Evolutionary conservation across 2,797 vertebrate species (phyloP), one percentile per base, ranked within the genome.

Genomic region (Ptychadena robeensis): DNA sequence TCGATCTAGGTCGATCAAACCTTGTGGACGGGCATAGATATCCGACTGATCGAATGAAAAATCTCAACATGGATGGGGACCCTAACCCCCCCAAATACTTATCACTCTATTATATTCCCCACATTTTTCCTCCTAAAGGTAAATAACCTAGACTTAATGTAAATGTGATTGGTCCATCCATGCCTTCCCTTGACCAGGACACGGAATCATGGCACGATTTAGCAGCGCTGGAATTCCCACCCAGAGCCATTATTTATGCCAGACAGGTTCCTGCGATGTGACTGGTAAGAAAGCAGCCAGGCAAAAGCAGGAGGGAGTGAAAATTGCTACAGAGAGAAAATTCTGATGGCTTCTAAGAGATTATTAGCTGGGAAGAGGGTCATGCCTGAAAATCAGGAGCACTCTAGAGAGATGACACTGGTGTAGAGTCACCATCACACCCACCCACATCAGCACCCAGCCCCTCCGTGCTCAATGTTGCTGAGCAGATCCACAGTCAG

Each of bases 291-390:
- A 83, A 73, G 73, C 75, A 79, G 82, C 66, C n/a, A 57, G 31
- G 70, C 28, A 40, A 28, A 22, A 64, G 11, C n/a, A 53, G n/a
- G n/a, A n/a, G n/a, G n/a, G n/a, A n/a, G 5, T 9, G 57, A 59
- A n/a, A 22, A 53, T 72, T 53, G 28, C 28, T 30, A 72, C 4
- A 32, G 70, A n/a, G 44, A 27, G 34, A 25, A 79, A 35, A 80
- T 70, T 70, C 71, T 73, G 82, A 74, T 84, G 71, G 71, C 77
- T 69, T 71, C 77, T 75, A 11, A 30, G 34, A 75, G 71, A 85
- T 80, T 38, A 80, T 84, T 84, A 75, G 64, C 72, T 80, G 78
- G 57, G 64, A 73, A 35, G 35, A 84, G 82, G 82, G 82, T 80
- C 82, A 84, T 75, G 70, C 27, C 82, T 74, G 82, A 75, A 44